phyloP scores from a whole-genome alignment of 1,140 invertebrate species.

The Pogonomyrmex californicus region DNA sequence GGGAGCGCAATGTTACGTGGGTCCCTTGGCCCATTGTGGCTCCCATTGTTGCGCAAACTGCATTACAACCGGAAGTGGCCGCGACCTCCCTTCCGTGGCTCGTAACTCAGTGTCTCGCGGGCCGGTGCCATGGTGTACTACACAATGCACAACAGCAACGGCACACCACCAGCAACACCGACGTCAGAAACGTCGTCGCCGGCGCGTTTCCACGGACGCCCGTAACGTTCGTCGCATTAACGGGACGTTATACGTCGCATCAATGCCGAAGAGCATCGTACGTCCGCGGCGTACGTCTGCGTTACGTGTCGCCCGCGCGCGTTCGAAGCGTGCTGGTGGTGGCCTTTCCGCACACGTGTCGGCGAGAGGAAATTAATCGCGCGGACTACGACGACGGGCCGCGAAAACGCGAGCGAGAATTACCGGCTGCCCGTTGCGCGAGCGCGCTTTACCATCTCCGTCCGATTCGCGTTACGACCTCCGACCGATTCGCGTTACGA shows the following conservation, averaged over 20 bases:
- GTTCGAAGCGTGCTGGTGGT: neutral
- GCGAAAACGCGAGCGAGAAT: neutral
- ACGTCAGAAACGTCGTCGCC: slow-evolving; percentile 54
- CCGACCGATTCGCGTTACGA: neutral
- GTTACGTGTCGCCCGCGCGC: slow-evolving; percentile 24
- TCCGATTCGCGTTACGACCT: neutral
- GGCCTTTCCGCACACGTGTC: slow-evolving; percentile 7
- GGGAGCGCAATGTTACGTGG: slow-evolving; percentile 72
- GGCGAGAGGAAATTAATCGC: slow-evolving; percentile 44
- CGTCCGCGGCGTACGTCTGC: neutral
- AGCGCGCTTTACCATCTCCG: neutral
- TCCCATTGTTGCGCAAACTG: slow-evolving; percentile 86
- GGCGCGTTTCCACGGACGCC: slow-evolving; percentile 18
- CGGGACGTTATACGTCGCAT: slow-evolving; percentile 51
- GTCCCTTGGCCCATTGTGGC: slow-evolving; percentile 82
- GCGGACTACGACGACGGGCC: slow-evolving; percentile 11
- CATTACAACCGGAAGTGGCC: slow-evolving; percentile 86
- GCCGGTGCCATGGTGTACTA: slow-evolving; percentile 75
- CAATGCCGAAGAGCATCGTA: slow-evolving; percentile 30
- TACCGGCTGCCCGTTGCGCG: neutral
- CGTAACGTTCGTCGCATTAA: slow-evolving; percentile 49
- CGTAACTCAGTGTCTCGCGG: slow-evolving; percentile 86
- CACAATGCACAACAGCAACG: slow-evolving; percentile 71
- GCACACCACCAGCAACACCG: slow-evolving; percentile 64
- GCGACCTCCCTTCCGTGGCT: slow-evolving; percentile 85